Base-by-base conservation (phyloP, 2,113 vertebrate species). In the Ailurus styani region DNA sequence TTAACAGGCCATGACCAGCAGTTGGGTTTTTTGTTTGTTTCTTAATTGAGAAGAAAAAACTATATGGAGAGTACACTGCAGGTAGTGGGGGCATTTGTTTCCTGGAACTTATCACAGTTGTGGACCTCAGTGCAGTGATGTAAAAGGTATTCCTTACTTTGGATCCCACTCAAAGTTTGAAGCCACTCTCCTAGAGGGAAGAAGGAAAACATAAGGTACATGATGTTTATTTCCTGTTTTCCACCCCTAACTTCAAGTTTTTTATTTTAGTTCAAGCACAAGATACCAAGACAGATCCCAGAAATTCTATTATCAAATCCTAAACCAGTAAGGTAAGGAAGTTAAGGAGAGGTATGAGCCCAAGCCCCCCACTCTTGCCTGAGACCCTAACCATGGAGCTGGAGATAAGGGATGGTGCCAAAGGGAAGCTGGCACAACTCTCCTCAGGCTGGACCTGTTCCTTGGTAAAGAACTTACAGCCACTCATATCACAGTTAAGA, bases 1-100 rank as follows among this genome's bases (percentile, higher is more conserved):
- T 87, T 62, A 95, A 94, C 79, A 82, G 93, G 72, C 82, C 91
- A 96, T 91, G 52, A 83, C 87, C 47, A 96, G 73, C 31, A 73
- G 57, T 21, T 95, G 52, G 60, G 62, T 40, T 83, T 82, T 87
- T 96, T 77, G 72, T 75, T 75, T 75, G 73, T 95, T 78, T 85
- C 78, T 88, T 73, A 95, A 93, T 66, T 47, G 87, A 84, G 47
- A 17, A 84, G 73, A 21, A 79, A 92, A 82, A 73, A 57, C 34
- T 54, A 50, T 72, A 75, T 83, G 64, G 4, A 75, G 3, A 91
- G 62, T 11, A 82, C 25, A 86, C 23, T 68, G 27, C 40, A 96
- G 83, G 87, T 64, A 83, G 62, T 34, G 40, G 64, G 45, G 45
- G 55, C 84, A 85, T 66, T 4, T 90, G 64, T 81, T 64, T 94